Base-by-base conservation (phyloP, 2,797 vertebrate genomes). In the Microchirus variegatus region DNA sequence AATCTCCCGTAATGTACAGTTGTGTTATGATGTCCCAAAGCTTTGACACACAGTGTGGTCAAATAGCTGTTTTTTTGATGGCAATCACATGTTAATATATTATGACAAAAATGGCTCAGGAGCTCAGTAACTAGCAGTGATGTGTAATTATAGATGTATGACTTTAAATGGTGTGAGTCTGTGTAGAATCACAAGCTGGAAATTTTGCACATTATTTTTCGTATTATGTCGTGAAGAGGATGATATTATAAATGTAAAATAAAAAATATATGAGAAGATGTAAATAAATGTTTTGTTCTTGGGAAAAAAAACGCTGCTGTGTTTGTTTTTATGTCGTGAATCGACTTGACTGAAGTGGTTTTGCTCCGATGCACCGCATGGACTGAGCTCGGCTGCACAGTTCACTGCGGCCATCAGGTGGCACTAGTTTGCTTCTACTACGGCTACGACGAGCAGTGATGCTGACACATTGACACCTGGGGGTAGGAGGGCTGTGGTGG, bases 161-260 rank as follows among this genome's bases (percentile, higher is more conserved):
- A 38, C 59, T 52, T 65, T n/a, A 50, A 51, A 6, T 14, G 22
- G 35, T n/a, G 22, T 22, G 22, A 22, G 22, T 5, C 22, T 50
- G 35, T 51, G 50, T 51, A 36, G 73, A 74, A 70, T 65, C 59
- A 63, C 58, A 59, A 62, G 18, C 62, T 70, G 48, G 3, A 71
- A 70, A 61, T 76, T 86, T 91, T 91, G 83, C 90, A 90, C 85
- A 80, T 73, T 63, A 19, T 67, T 31, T 73, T 70, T 66, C 12
- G 66, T 70, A 8, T 38, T 11, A 44, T 67, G 19, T 41, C 16
- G 9, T 41, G 22, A 26, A 59, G 48, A 37, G 0, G 11, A 55
- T 63, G 26, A 9, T n/a, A 18, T 62, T 63, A 13, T 57, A 18
- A 67, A 70, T 50, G 26, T 63, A 12, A 59, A 64, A 61, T 80